Conservation (phyloP, 92 coral and sea anemone species). For the Bergia puertoricense region DNA sequence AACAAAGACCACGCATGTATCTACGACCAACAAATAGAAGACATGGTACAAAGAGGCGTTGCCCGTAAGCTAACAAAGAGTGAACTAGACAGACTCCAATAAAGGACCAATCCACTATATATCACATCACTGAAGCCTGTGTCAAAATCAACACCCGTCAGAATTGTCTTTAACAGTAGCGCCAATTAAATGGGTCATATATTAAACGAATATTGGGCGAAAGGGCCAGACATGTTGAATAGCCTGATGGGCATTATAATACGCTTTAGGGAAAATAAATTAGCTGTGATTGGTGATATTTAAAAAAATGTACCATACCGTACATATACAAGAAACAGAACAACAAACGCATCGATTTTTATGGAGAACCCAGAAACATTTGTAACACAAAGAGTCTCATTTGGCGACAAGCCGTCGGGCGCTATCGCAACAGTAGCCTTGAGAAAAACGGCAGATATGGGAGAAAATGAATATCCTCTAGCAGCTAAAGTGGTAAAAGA, state of each 20-base stretch:
- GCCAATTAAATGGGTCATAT: too few species aligned
- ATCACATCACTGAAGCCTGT: too few species aligned
- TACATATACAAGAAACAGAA: not conserved
- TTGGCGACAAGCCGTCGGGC: conserved; percentile 34
- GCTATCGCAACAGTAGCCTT: conserved; percentile 27
- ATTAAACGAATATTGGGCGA: too few species aligned
- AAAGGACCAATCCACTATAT: too few species aligned
- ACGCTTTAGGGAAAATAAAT: too few species aligned
- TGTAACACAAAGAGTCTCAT: conserved; percentile 31
- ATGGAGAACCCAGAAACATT: conserved; percentile 39
- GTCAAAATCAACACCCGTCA: too few species aligned
- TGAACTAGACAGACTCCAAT: too few species aligned
- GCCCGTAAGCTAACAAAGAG: not conserved
- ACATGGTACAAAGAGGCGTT: not conserved
- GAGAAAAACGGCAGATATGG: conserved; percentile 35
- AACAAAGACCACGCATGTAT: not conserved
- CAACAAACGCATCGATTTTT: conserved; percentile 34
- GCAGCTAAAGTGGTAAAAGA: conserved; percentile 22
- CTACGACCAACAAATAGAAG: not conserved
- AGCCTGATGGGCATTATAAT: too few species aligned
- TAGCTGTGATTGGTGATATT: too few species aligned
- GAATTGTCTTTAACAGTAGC: too few species aligned
- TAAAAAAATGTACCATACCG: not conserved
- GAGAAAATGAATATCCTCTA: conserved; percentile 7
- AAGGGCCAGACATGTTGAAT: too few species aligned